Conservation (phyloP, 1,140 invertebrate species). For the Macrotrachela quadricornifera region DNA sequence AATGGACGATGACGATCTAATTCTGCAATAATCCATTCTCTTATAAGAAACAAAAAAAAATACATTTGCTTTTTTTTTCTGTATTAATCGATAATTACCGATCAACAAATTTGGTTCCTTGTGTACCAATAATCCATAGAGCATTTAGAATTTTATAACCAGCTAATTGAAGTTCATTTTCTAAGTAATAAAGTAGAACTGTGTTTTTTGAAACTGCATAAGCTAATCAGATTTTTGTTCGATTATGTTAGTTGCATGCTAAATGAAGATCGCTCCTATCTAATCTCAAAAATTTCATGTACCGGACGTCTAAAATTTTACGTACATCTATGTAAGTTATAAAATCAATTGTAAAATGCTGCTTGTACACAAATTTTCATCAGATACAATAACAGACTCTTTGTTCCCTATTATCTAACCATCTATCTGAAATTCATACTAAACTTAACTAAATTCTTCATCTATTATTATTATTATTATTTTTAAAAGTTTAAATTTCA, state of each 20-base stretch:
- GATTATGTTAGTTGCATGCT: too few species aligned
- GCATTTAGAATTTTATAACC: conserved; percentile 90
- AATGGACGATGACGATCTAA: conserved; percentile 52
- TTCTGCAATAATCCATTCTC: conserved; percentile 11
- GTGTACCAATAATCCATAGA: conserved; percentile 51
- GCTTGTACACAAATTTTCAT: neutral
- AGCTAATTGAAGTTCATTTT: conserved; percentile 83
- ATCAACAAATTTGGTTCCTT: conserved; percentile 17
- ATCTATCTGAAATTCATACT: too few species aligned
- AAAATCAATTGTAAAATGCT: neutral
- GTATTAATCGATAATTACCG: neutral
- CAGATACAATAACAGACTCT: neutral
- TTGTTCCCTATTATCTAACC: neutral
- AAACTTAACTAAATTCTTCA: too few species aligned
- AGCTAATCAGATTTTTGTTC: too few species aligned
- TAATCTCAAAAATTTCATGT: too few species aligned
- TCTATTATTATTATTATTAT: too few species aligned
- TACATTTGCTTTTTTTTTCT: too few species aligned
- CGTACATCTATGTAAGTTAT: neutral
- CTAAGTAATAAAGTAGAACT: neutral
- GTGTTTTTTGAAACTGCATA: too few species aligned
- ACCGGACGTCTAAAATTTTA: too few species aligned
- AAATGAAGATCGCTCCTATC: too few species aligned
- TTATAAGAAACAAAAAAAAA: too few species aligned
- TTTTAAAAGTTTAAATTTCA: too few species aligned